Evolutionary conservation across 2,888 invertebrate genomes (phyloP), one percentile per base, ranked within the genome.

Genomic region (Arrhopalites spinosus): DNA sequence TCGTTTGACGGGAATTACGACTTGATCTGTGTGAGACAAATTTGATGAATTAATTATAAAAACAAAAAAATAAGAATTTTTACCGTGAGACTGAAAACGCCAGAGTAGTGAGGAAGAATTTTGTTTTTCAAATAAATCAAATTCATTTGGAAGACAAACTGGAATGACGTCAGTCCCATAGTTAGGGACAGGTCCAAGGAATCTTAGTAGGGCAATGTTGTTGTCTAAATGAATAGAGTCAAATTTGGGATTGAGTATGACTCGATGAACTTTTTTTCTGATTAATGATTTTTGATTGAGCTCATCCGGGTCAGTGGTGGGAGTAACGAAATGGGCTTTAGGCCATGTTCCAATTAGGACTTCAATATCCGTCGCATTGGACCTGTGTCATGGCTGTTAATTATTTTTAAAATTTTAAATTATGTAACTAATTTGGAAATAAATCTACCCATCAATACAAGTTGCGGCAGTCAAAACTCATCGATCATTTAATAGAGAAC

Each of bases 161-260:
- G 83, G 84, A 47, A 78, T 77, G 5, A 84, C 79, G 20, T 83
- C 83, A 20, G 71, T 73, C 1, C 81, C 81, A 76, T 81, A 84
- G 7, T 73, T 78, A 43, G 79, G 79, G 7, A 84, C 83, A 7
- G 81, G 81, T 8, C 79, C 78, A 20, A 79, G 72, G 5, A 87
- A 79, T 75, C 84, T 82, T 11, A 87, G 78, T 11, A 87, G 78
- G 15, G 86, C 87, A 53, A 87, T 85, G 78, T 87, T 86, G 79
- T 87, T 77, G 53, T 81, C 81, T 79, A 81, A 75, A 56, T 79
- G 76, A 5, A 59, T 69, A 30, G 77, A 75, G 13, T 68, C 27
- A 36, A 80, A 81, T 25, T 78, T 77, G 0, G 81, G 81, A 59
- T 81, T 79, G 36, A 81, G 66, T 15, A 80, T 79, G 30, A 81